Evolutionary conservation across 1,140 invertebrate species (phyloP).

Genomic region (Mesaphorura yosii): DNA sequence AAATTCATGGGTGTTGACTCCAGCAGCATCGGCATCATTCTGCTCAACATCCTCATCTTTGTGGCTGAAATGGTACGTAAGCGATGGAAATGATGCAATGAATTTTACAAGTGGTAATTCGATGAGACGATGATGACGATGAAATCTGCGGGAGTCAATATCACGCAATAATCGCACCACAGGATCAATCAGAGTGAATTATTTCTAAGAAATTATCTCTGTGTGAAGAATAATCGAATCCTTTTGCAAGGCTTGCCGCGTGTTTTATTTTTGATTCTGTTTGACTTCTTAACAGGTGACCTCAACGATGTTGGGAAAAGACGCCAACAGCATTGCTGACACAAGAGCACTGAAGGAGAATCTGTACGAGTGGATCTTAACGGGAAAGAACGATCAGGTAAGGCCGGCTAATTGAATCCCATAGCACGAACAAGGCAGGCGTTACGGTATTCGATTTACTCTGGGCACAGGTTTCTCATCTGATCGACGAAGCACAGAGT

Average conservation of each 20-base stretch:
- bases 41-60: conserved; percentile 65
- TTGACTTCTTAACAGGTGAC: conserved; percentile 24
- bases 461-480: conserved; percentile 22
- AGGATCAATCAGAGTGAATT: no score
- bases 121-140: no score
- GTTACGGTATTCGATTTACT: no score
- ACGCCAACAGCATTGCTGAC: conserved; percentile 15
- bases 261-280: no score
- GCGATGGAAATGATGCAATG: not conserved
- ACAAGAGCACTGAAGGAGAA: conserved; percentile 21
- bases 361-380: conserved; percentile 22
- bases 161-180: no score
- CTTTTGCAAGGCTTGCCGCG: no score
- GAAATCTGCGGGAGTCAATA: no score
- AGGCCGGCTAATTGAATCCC: not conserved
- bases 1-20: conserved; percentile 59
- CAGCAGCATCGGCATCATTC: conserved; percentile 59
- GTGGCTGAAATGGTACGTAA: conserved; percentile 64
- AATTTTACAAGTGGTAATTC: no score
- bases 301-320: conserved; percentile 25
- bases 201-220: no score
- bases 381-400: conserved; percentile 23
- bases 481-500: conserved; percentile 30
- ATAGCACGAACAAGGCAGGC: no score
- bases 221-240: no score